Evolutionary conservation across 2,797 vertebrate species (phyloP).

Genomic region (Malurus leucopterus): DNA sequence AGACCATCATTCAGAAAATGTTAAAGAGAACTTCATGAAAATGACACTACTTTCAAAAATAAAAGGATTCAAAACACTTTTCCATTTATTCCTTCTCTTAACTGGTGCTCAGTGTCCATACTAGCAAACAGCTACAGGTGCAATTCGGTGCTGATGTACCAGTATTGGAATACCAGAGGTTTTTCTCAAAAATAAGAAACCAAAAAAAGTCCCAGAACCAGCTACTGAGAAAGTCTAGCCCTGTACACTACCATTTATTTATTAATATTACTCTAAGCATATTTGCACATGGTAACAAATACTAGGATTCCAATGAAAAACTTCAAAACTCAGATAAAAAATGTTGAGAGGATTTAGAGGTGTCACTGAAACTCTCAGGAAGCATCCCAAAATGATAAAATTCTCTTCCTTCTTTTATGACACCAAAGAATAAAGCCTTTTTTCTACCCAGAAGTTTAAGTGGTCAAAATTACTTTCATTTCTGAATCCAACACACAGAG

Average conservation of each 20-base stretch:
- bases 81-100: background rate
- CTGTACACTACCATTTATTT: background rate
- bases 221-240: background rate
- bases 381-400: background rate
- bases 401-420: background rate
- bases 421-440: background rate
- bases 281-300: background rate
- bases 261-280: background rate
- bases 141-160: background rate
- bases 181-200: background rate
- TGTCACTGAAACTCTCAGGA: background rate
- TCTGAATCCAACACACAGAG: slow-evolving; percentile 13
- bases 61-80: background rate
- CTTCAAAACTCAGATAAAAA: background rate
- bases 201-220: background rate
- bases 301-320: background rate
- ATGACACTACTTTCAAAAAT: background rate
- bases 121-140: background rate
- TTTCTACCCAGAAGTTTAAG: background rate
- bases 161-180: background rate
- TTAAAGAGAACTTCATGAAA: background rate
- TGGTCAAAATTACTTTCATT: slow-evolving; percentile 30
- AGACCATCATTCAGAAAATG: slow-evolving; percentile 6
- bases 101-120: background rate
- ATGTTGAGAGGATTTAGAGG: background rate